Percentiles rank a stretch among this genome's conserved stretches.
phyloP scores from a whole-genome alignment of 2,888 invertebrate species.

The Tipula unca region DNA sequence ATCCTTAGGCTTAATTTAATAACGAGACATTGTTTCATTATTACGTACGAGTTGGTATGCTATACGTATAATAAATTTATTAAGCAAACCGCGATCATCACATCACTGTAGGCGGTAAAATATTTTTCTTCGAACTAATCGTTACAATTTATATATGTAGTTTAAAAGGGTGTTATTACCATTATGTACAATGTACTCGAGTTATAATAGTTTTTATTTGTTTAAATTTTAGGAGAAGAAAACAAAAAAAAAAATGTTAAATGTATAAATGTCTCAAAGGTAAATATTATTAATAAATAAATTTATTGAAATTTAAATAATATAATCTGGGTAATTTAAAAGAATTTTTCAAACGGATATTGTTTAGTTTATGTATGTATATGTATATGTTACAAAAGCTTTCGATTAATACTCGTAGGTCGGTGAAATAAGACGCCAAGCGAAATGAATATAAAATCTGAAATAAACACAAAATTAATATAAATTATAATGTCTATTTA shows the following conservation, averaged over 20 bases:
- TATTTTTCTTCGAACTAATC: not conserved
- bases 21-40: not conserved
- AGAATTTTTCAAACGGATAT: not conserved
- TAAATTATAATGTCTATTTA: not conserved
- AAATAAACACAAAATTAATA: not conserved
- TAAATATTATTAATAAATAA: not conserved
- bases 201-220: not conserved
- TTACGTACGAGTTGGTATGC: not conserved
- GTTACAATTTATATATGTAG: not conserved
- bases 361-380: not conserved
- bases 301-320: not conserved
- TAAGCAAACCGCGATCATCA: not conserved
- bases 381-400: not conserved
- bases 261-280: not conserved
- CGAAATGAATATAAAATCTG: not conserved
- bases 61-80: not conserved
- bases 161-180: not conserved
- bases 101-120: not conserved
- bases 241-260: not conserved
- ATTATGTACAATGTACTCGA: too few species aligned
- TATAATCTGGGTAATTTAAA: not conserved
- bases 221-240: not conserved
- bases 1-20: not conserved
- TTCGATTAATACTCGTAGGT: not conserved
- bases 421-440: not conserved